Evolutionary conservation across 2,888 invertebrate species (phyloP), one percentile per base, ranked within the genome.

Genomic region (Endomychus coccineus): DNA sequence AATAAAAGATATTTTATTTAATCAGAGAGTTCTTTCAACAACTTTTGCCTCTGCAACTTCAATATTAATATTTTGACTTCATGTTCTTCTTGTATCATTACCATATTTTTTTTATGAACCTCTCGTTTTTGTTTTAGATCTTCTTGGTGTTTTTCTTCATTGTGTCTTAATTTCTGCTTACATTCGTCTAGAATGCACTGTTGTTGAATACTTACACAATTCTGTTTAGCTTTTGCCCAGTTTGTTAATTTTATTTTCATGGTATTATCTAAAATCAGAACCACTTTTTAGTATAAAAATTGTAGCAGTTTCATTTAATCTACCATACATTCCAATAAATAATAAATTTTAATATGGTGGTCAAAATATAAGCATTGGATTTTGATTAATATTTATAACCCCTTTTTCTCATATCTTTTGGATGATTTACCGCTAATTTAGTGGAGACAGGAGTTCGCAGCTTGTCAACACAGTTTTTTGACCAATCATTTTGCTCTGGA

Each of bases 71-170:
- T 27, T 7, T 16, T 11, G 10, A 28, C 11, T 14, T 12, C n/a
- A 12, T 23, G 27, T 29, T 34, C 30, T 34, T 9, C 12, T 30
- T 34, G 12, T 11, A 30, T 34, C 4, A 34, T 27, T 6, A 9
- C 14, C 11, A 34, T 14, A 10, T 34, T 11, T 13, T 27, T n/a
- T 5, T 34, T 11, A 6, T 10, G 13, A 30, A 30, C 29, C 11
- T 34, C 27, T 10, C 14, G 11, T 4, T 13, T 11, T 12, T 10
- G 16, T 15, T 11, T 3, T 15, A 34, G 29, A 30, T 28, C 13
- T 10, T 10, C 11, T 31, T 31, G 17, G 17, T 31, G 16, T n/a
- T 31, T 31, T 31, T 31, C 19, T 19, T 31, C 10, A 10, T 17
- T 16, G 13, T 16, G 10, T 17, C n/a, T 17, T 13, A 31, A 10